A percentile compares a stretch with the other conserved stretches of the same genome.
phyloP scores from a whole-genome alignment of 2,888 invertebrate genomes.

The Apoda limacodes region DNA sequence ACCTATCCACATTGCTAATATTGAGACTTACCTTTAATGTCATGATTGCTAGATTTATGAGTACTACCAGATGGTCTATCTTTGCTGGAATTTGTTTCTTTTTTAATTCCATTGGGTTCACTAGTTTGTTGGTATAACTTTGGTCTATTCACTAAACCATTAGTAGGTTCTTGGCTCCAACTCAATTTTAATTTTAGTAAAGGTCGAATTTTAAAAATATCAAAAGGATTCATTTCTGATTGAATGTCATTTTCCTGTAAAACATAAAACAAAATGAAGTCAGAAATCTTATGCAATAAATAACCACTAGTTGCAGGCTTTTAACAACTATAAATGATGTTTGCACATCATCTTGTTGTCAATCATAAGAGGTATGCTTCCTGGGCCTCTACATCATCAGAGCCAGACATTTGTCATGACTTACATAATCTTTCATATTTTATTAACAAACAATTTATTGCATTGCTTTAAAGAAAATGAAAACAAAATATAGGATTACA shows the following conservation, averaged over 20 bases:
- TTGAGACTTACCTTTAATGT: conserved; percentile 37
- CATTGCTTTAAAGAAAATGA: no score
- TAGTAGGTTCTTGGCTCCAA: conserved; percentile 83
- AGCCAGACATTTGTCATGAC: no score
- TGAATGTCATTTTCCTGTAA: conserved; percentile 53
- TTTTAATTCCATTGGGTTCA: conserved; percentile 46
- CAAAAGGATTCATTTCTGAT: conserved; percentile 72
- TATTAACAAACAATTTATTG: no score
- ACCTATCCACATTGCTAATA: neutral
- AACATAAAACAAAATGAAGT: no score
- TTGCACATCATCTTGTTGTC: no score
- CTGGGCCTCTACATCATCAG: no score
- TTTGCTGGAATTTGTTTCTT: conserved; percentile 36
- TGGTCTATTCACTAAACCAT: conserved; percentile 75
- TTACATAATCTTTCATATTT: no score
- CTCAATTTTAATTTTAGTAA: conserved; percentile 86
- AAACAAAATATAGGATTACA: no score
- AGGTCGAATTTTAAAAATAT: conserved; percentile 83
- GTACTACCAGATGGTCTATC: conserved; percentile 32
- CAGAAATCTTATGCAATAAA: no score
- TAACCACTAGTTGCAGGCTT: no score
- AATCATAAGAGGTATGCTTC: no score
- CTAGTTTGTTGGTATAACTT: conserved; percentile 60
- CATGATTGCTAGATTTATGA: conserved; percentile 36
- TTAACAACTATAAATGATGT: no score